These are phyloP conservation scores for Noctua fimbriata DNA, from an alignment of 2,888 invertebrate genomes.

Conservation along the genomic window DNA sequence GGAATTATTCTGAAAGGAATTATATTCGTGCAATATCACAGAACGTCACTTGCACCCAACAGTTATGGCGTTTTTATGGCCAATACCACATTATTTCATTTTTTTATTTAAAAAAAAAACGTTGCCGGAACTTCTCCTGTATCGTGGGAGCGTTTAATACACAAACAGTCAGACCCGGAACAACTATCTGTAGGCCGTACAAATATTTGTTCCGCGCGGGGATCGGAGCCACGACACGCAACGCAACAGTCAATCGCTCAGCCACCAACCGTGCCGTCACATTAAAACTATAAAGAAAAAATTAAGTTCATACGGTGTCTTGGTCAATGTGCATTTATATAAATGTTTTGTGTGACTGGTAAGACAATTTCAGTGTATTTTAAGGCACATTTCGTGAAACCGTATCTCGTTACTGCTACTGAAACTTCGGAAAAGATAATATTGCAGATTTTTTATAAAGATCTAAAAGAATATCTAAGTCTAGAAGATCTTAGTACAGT, in stretches of 20 bases:
- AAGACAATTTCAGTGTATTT: neutral
- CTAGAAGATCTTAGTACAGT: too few species aligned
- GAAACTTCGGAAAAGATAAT: neutral
- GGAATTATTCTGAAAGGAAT: slow-evolving; percentile 2
- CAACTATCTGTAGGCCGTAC: too few species aligned
- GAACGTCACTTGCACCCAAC: slow-evolving; percentile 29
- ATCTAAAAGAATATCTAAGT: too few species aligned
- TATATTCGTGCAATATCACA: slow-evolving; percentile 46
- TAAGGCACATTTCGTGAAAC: neutral
- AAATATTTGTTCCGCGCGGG: too few species aligned
- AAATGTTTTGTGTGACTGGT: neutral
- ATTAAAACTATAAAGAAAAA: slow-evolving; percentile 39
- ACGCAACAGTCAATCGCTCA: too few species aligned
- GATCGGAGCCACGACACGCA: too few species aligned
- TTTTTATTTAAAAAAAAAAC: too few species aligned
- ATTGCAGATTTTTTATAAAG: neutral
- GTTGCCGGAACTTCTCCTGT: too few species aligned
- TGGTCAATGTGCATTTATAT: slow-evolving; percentile 40
- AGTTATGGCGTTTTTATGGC: slow-evolving; percentile 41
- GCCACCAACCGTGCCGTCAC: too few species aligned
- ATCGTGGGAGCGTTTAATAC: too few species aligned
- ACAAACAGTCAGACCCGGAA: too few species aligned
- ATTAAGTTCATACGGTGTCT: slow-evolving; percentile 20
- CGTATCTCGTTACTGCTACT: neutral
- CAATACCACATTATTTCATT: neutral